Percentiles rank a stretch among this genome's conserved stretches.
phyloP scores from a whole-genome alignment of 1,140 invertebrate genomes.

The Cydia amplana region DNA sequence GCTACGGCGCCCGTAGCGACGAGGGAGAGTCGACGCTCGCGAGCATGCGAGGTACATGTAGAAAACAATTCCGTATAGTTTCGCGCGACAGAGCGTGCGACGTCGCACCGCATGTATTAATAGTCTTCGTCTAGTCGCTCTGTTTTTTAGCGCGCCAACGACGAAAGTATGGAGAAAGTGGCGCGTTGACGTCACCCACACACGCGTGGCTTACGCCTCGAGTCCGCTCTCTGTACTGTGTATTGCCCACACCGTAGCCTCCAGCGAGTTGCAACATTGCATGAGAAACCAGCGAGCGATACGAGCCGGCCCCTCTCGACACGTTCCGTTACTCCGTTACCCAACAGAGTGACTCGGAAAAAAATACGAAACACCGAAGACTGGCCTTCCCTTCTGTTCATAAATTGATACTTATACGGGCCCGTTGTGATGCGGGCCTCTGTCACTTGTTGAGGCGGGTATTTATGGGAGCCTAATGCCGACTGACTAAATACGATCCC shows the following conservation, averaged over 20 bases:
- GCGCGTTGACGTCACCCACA: slow-evolving; percentile 75
- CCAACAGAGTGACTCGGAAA: slow-evolving; percentile 46
- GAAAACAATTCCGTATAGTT: slow-evolving; percentile 65
- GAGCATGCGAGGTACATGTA: slow-evolving; percentile 42
- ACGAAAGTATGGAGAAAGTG: slow-evolving; percentile 79
- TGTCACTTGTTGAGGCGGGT: slow-evolving; percentile 35
- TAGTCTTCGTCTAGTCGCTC: slow-evolving; percentile 65
- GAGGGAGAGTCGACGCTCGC: slow-evolving; percentile 39
- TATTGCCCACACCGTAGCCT: slow-evolving; percentile 58
- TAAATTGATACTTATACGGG: slow-evolving; percentile 62
- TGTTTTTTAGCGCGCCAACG: slow-evolving; percentile 74
- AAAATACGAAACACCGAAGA: slow-evolving; percentile 41
- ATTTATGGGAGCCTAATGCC: slow-evolving; percentile 34
- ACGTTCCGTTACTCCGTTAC: slow-evolving; percentile 76
- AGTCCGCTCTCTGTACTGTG: slow-evolving; percentile 57
- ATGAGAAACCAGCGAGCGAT: slow-evolving; percentile 67
- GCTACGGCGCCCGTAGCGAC: slow-evolving; percentile 14
- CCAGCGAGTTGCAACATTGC: slow-evolving; percentile 62
- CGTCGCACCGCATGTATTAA: slow-evolving; percentile 71
- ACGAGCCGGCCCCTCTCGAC: slow-evolving; percentile 66
- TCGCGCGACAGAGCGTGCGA: slow-evolving; percentile 62
- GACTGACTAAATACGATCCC: slow-evolving; percentile 40
- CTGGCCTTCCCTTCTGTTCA: slow-evolving; percentile 46
- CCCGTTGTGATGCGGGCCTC: slow-evolving; percentile 55
- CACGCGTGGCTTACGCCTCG: slow-evolving; percentile 55